Evolutionary conservation across 2,888 invertebrate genomes (phyloP).

Genomic region (Meteorus colon): DNA sequence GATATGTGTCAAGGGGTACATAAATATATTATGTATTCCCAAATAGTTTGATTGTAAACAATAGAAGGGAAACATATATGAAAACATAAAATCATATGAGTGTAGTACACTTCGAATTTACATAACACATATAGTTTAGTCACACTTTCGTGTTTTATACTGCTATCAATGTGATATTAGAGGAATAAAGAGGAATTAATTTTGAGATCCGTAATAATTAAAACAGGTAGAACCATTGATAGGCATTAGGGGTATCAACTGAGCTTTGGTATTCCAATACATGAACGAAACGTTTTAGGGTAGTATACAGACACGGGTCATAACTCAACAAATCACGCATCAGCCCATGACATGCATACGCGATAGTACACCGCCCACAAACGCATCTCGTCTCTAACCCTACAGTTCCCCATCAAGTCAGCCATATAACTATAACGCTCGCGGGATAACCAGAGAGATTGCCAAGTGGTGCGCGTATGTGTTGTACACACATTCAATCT

Average conservation of each 20-base stretch:
- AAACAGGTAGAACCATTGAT: constrained; percentile 37
- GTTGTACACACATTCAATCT: constrained; percentile 36
- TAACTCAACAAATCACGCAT: constrained; percentile 51
- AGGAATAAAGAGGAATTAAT: constrained; percentile 31
- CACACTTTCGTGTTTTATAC: neutral
- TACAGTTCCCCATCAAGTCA: constrained; percentile 41
- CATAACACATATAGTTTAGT: neutral
- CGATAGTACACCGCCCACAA: constrained; percentile 40
- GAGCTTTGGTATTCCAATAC: constrained; percentile 51
- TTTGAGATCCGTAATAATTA: constrained; percentile 34
- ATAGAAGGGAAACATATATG: neutral
- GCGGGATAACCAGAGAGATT: constrained; percentile 49
- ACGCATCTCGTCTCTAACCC: constrained; percentile 11
- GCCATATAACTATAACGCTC: constrained; percentile 42
- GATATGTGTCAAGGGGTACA: neutral
- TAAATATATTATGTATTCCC: neutral
- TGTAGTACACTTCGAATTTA: too few relatives aligned
- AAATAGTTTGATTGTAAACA: neutral
- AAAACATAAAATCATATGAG: neutral
- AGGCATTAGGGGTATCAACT: constrained; percentile 47
- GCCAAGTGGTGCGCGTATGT: constrained; percentile 49
- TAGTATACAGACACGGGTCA: constrained; percentile 43
- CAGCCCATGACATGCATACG: constrained; percentile 40
- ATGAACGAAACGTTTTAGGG: constrained; percentile 38
- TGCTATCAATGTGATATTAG: neutral